Evolutionary conservation across 2,797 vertebrate species (phyloP).

Genomic region (Anabacerthia variegaticeps): DNA sequence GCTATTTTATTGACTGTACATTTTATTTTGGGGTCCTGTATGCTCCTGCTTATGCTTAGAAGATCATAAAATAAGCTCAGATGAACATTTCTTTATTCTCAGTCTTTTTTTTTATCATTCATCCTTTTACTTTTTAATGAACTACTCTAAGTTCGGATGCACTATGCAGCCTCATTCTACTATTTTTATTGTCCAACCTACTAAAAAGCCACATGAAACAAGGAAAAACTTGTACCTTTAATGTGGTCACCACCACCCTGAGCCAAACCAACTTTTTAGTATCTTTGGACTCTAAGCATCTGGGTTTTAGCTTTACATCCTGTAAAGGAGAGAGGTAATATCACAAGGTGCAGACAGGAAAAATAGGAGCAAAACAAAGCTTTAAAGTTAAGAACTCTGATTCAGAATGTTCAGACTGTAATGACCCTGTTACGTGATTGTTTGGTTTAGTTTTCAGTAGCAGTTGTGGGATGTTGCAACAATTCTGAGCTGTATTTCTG

Average conservation of each 20-base stretch:
- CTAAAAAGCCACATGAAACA: slow-evolving; percentile 70
- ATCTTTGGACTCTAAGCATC: slow-evolving; percentile 60
- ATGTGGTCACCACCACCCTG: slow-evolving; percentile 50
- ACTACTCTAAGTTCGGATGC: background rate
- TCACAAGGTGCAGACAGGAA: slow-evolving; percentile 40
- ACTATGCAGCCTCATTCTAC: background rate
- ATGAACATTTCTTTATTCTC: background rate
- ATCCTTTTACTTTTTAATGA: background rate
- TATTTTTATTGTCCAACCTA: slow-evolving; percentile 56
- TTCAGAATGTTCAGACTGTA: slow-evolving; percentile 44
- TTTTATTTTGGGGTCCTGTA: background rate
- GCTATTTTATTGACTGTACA: background rate
- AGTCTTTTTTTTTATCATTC: background rate
- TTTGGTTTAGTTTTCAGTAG: slow-evolving; percentile 51
- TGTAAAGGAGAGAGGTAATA: slow-evolving; percentile 36
- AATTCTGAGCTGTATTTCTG: background rate
- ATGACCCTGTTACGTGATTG: background rate
- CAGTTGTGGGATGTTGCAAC: background rate
- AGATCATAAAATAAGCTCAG: background rate
- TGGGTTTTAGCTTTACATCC: slow-evolving; percentile 55
- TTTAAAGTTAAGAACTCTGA: slow-evolving; percentile 38
- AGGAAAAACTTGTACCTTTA: slow-evolving; percentile 50
- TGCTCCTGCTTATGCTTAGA: background rate
- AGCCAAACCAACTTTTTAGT: slow-evolving; percentile 66
- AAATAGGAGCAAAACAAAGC: slow-evolving; percentile 37